Evolutionary conservation across 2,797 vertebrate genomes (phyloP).

Genomic region (Centropyge bicolor): DNA sequence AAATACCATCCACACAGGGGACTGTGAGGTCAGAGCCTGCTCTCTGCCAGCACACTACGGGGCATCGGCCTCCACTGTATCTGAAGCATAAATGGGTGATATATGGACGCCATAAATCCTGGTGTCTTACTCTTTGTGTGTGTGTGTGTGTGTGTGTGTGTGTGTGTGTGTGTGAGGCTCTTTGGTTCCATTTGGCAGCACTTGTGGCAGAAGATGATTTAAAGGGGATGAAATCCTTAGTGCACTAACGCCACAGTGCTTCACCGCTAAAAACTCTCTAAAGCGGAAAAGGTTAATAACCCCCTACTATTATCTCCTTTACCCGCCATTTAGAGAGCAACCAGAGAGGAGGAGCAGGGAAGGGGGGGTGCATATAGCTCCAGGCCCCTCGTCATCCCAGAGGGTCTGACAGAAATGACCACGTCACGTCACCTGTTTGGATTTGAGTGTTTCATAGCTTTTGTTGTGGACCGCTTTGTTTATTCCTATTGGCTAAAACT

Average conservation of each 20-base stretch:
- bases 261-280: slow-evolving; percentile 79
- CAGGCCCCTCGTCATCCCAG: neutral
- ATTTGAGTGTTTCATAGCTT: neutral
- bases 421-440: neutral
- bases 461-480: neutral
- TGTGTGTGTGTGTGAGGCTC: slow-evolving; percentile 64
- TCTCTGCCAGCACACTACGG: slow-evolving; percentile 41
- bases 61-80: slow-evolving; percentile 62
- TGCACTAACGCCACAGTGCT: slow-evolving; percentile 73
- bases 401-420: slow-evolving; percentile 13
- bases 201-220: slow-evolving; percentile 80
- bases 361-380: slow-evolving; percentile 8
- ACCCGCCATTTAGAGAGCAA: slow-evolving; percentile 66
- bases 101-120: slow-evolving; percentile 76
- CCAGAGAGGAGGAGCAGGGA: slow-evolving; percentile 46
- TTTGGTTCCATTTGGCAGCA: slow-evolving; percentile 77
- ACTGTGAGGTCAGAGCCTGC: slow-evolving; percentile 37
- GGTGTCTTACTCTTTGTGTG: slow-evolving; percentile 52
- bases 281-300: slow-evolving; percentile 86
- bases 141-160: slow-evolving; percentile 40
- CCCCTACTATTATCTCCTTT: slow-evolving; percentile 72
- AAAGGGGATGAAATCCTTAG: slow-evolving; percentile 73
- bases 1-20: slow-evolving; percentile 29
- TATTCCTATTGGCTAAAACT: neutral
- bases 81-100: slow-evolving; percentile 69